Evolutionary conservation across 1,140 invertebrate genomes (phyloP), one percentile per base, ranked within the genome.

Genomic region (Trachymyrmex cornetzi): DNA sequence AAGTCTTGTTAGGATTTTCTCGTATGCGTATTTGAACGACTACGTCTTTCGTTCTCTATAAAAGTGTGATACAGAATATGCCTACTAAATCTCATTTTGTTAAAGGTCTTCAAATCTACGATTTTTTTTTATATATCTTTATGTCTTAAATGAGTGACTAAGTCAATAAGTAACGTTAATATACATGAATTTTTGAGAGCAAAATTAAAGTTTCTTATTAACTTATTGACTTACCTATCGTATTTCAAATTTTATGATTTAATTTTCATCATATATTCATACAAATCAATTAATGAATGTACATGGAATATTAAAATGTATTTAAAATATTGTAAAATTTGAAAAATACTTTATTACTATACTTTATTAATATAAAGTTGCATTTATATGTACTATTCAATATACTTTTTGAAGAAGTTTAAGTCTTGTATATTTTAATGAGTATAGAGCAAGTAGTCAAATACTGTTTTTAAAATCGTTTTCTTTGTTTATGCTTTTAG

Each of bases 401-500:
- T 61, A 38, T 80, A 19, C 12, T 67, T 67, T 53, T 75, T 30
- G 66, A 79, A 0, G 30, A 34, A 34, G 30, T 30, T 30, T 7
- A 27, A 71, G 11, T 67, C 34, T 22, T 14, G 14, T 38, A 57
- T n/a, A 63, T 38, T 64, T 22, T 48, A 44, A 44, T 44, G 19
- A 19, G 4, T 11, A 44, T 69, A 14, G 50, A 14, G 50, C 24
- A 64, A 64, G 1, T 72, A 82, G 38, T 48, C 16, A 19, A 50
- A 12, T 22, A 61, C 12, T 71, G 0, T 30, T 6, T 30, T 55
- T 34, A 38, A 2, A 48, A 34, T 84, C n/a, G 7, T 74, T 53
- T 74, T 12, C 14, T 63, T 16, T 50, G 6, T 55, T 2, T 80
- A 3, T 84, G 38, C 14, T 85, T 85, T 22, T 75, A 99, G 99